Percentiles rank a stretch among this genome's conserved stretches.
These are phyloP conservation scores for Scaptomyza reducta DNA, from an alignment of 2,888 invertebrate genomes.

Conservation along the genomic window DNA sequence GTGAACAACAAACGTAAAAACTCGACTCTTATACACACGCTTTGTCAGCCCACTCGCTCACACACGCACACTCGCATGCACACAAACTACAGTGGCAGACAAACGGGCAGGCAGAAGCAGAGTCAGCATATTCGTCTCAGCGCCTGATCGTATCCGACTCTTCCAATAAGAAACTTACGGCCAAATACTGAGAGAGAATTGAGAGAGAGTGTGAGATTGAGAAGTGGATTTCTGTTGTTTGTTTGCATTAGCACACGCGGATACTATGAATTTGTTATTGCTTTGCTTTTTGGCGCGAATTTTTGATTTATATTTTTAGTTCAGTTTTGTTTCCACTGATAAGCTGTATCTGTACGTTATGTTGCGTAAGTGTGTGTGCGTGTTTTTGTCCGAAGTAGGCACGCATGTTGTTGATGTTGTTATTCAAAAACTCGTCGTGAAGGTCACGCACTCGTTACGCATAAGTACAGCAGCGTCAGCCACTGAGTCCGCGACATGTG, in stretches of 20 bases:
- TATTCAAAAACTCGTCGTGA: conserved; percentile 67
- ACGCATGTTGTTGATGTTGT: conserved; percentile 56
- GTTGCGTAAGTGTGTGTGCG: conserved; percentile 20
- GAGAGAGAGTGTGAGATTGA: background rate
- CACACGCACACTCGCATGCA: background rate
- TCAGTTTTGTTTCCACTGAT: conserved; percentile 56
- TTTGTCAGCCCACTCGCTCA: conserved; percentile 56
- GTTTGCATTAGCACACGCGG: conserved; percentile 46
- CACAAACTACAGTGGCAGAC: conserved; percentile 35
- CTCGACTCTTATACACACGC: conserved; percentile 64
- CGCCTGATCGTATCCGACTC: conserved; percentile 15
- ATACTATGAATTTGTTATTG: conserved; percentile 34
- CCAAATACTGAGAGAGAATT: background rate
- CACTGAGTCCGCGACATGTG: conserved; percentile 35
- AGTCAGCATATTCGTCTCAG: conserved; percentile 4
- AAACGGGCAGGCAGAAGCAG: conserved; percentile 38
- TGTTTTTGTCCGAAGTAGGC: conserved; percentile 40
- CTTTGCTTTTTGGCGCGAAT: conserved; percentile 65
- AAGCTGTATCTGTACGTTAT: conserved; percentile 37
- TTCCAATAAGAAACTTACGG: conserved; percentile 12
- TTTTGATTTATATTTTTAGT: conserved; percentile 66
- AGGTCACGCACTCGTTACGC: conserved; percentile 64
- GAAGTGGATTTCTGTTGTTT: conserved; percentile 34
- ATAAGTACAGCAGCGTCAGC: conserved; percentile 65
- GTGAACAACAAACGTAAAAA: conserved; percentile 47